Conservation (phyloP, 2,797 vertebrate species). For the Sciurus carolinensis region DNA sequence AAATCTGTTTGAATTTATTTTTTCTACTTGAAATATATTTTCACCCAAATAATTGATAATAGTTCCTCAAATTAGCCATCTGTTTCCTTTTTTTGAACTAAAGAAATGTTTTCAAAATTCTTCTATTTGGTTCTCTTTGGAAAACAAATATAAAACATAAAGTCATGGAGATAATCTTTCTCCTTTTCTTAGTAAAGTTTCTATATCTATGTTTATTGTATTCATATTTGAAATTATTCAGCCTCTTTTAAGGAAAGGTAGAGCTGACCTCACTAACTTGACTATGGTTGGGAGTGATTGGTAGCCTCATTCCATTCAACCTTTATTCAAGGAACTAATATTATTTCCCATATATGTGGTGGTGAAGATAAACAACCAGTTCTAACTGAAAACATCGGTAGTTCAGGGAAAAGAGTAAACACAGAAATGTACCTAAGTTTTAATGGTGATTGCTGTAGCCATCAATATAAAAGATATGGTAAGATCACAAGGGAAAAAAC, state of each 20-base stretch:
- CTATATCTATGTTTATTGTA: not conserved
- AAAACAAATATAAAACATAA: constrained; percentile 47
- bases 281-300: not conserved
- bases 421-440: not conserved
- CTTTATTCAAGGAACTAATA: not conserved
- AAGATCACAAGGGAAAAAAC: not conserved
- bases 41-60: not conserved
- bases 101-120: not conserved
- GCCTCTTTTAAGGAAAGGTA: not conserved
- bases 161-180: not conserved
- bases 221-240: not conserved
- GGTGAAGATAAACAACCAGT: not conserved
- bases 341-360: not conserved
- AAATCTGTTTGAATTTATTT: not conserved
- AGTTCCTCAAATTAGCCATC: not conserved
- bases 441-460: not conserved
- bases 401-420: not conserved
- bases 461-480: not conserved
- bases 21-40: constrained; percentile 27
- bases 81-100: not conserved
- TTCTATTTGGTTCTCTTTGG: not conserved
- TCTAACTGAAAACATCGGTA: not conserved
- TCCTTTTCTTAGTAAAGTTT: not conserved
- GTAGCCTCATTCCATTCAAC: not conserved
- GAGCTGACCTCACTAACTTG: not conserved